These are phyloP conservation scores for Eumerus sabulonum DNA, from an alignment of 2,888 invertebrate species.

Conservation along the genomic window DNA sequence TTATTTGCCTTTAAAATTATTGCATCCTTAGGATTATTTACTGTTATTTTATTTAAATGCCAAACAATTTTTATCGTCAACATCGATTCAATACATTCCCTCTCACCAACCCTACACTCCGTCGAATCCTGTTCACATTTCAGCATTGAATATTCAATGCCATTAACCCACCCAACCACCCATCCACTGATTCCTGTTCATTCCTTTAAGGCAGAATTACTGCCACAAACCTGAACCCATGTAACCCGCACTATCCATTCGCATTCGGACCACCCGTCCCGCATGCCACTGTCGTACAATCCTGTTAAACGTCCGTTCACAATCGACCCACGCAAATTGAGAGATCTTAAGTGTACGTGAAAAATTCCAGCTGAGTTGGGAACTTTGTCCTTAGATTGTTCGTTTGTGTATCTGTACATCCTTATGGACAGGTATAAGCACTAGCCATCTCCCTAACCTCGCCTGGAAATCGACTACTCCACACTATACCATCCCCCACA, in stretches of 20 bases:
- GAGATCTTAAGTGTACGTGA: constrained; percentile 69
- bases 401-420: constrained; percentile 51
- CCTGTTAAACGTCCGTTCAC: background rate
- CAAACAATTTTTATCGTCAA: constrained; percentile 61
- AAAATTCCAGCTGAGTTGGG: constrained; percentile 67
- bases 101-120: background rate
- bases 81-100: constrained; percentile 1
- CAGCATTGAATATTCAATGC: constrained; percentile 60
- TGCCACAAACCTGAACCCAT: constrained; percentile 20
- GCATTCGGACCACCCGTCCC: background rate
- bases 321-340: constrained; percentile 62
- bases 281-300: background rate
- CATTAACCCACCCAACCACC: constrained; percentile 33
- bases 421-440: constrained; percentile 61
- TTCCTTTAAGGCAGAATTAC: constrained; percentile 46
- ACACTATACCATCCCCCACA: background rate
- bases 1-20: constrained; percentile 53
- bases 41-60: constrained; percentile 67
- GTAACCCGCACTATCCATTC: constrained; percentile 2
- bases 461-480: background rate
- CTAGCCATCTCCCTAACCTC: background rate
- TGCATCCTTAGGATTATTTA: constrained; percentile 67
- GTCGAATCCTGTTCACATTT: constrained; percentile 11
- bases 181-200: too few species aligned
- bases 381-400: constrained; percentile 64